Percentiles rank a stretch among this genome's conserved stretches.
Evolutionary conservation across 2,888 invertebrate species (phyloP).

Genomic region (Acanthacorydalis orientalis): DNA sequence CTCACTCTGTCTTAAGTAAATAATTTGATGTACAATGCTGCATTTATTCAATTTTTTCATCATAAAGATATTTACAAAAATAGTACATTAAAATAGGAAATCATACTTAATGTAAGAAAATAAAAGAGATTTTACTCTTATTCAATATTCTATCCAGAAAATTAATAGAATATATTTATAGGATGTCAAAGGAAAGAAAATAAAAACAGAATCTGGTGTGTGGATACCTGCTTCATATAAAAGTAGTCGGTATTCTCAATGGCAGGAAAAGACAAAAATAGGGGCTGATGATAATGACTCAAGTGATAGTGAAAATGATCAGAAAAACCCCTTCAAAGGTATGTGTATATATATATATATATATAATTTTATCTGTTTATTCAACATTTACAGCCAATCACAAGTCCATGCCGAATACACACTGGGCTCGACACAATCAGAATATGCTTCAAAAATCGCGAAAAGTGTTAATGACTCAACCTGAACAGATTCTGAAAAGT

Average conservation of each 20-base stretch:
- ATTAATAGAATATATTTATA: no score
- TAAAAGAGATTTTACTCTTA: no score
- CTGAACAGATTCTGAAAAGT: conserved; percentile 64
- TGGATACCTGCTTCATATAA: conserved; percentile 92
- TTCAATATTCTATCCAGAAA: no score
- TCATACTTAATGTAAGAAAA: no score
- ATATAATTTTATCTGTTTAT: neutral
- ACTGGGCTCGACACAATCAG: conserved; percentile 66
- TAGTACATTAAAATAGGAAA: no score
- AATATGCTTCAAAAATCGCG: conserved; percentile 44
- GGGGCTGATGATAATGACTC: conserved; percentile 26
- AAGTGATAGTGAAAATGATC: conserved; percentile 26
- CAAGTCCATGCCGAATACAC: conserved; percentile 40
- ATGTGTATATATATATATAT: neutral
- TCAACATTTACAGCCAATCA: neutral
- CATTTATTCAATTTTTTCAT: neutral
- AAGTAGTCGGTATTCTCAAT: conserved; percentile 72
- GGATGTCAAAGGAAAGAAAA: conserved; percentile 50
- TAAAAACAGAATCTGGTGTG: conserved; percentile 87
- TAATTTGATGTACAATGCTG: no score
- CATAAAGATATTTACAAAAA: neutral
- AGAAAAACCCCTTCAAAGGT: conserved; percentile 6
- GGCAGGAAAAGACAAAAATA: conserved; percentile 62
- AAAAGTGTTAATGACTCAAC: conserved; percentile 44
- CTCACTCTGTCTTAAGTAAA: no score